Conservation (phyloP, 1,140 invertebrate species). For the Drosophila pectinifera region DNA sequence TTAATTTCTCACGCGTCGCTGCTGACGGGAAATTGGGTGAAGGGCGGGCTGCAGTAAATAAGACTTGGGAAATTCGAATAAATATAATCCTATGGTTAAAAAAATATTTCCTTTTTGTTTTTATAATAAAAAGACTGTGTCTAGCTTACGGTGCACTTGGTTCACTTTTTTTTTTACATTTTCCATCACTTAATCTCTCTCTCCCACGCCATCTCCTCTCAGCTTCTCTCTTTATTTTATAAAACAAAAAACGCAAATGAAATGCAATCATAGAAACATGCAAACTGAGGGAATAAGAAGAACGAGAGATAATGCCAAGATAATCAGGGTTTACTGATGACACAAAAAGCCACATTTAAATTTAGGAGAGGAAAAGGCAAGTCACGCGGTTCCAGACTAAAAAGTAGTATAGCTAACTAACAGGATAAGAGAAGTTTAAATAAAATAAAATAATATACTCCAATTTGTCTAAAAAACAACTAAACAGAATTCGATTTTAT, state of each 20-base stretch:
- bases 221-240: slow-evolving; percentile 21
- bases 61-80: slow-evolving; percentile 16
- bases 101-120: too few relatives aligned
- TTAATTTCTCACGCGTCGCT: slow-evolving; percentile 44
- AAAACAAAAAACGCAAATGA: slow-evolving; percentile 18
- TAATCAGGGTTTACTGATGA: slow-evolving; percentile 10
- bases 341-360: slow-evolving; percentile 15
- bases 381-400: slow-evolving; percentile 39
- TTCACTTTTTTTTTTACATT: background rate
- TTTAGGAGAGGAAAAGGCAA: slow-evolving; percentile 43
- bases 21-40: slow-evolving; percentile 34
- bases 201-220: background rate
- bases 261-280: slow-evolving; percentile 27
- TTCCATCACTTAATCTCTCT: background rate
- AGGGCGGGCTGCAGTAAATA: slow-evolving; percentile 31
- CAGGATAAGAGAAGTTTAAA: background rate
- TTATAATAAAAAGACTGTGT: background rate
- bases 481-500: too few relatives aligned
- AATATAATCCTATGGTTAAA: too few relatives aligned
- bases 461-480: too few relatives aligned
- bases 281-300: background rate
- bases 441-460: background rate
- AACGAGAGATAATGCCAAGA: slow-evolving; percentile 13
- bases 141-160: background rate
- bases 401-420: background rate